Evolutionary conservation across 2,113 vertebrate species (phyloP).

Genomic region (Oncorhynchus masou): DNA sequence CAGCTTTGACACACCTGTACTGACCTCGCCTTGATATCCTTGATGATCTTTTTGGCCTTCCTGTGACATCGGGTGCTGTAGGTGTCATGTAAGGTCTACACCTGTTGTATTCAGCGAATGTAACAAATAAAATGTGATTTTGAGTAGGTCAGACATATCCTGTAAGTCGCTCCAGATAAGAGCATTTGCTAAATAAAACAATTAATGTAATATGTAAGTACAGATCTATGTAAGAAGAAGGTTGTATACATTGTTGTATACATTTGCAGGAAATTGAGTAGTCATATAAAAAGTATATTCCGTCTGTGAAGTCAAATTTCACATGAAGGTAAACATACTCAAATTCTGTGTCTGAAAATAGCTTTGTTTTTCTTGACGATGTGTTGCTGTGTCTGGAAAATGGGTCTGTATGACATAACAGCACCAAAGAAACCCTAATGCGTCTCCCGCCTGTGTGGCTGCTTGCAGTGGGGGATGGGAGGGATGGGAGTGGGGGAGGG

Average conservation of each 20-base stretch:
- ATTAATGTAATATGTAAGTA: too few relatives aligned
- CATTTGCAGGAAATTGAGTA: background rate
- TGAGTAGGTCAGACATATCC: too few relatives aligned
- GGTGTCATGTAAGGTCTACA: too few relatives aligned
- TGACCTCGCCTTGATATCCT: too few relatives aligned
- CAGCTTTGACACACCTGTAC: too few relatives aligned
- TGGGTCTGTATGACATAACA: slow-evolving; percentile 70
- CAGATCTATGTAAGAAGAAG: background rate
- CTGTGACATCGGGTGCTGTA: too few relatives aligned
- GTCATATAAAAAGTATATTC: background rate
- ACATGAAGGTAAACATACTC: background rate
- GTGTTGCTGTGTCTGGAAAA: slow-evolving; percentile 54
- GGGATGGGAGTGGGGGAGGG: slow-evolving; percentile 40
- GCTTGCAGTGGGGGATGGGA: slow-evolving; percentile 46
- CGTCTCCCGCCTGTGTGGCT: slow-evolving; percentile 39
- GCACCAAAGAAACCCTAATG: slow-evolving; percentile 53
- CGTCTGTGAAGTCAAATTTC: background rate
- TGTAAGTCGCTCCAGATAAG: too few relatives aligned
- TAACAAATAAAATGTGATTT: too few relatives aligned
- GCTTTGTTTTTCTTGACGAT: slow-evolving; percentile 13
- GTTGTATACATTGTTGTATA: background rate
- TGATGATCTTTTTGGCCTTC: too few relatives aligned
- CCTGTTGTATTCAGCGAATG: too few relatives aligned
- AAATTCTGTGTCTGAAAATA: slow-evolving; percentile 19
- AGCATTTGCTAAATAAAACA: too few relatives aligned